Conservation (phyloP, 2,113 vertebrate genomes). For the Morone saxatilis region DNA sequence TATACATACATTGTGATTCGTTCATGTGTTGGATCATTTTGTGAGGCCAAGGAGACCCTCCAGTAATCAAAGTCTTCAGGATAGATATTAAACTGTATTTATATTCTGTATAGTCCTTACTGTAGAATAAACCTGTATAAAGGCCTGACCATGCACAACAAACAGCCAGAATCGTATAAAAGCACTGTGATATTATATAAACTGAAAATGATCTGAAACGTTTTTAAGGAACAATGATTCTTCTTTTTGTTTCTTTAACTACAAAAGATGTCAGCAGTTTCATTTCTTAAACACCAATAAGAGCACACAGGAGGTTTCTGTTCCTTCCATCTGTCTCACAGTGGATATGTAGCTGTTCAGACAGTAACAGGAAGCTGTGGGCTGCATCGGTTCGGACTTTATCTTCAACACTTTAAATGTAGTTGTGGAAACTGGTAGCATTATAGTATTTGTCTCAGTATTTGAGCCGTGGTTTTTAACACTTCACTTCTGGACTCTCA, state of each 20-base stretch:
- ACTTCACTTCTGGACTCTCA: slow-evolving; percentile 48
- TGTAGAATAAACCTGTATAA: no score
- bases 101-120: no score
- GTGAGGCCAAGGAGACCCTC: no score
- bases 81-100: no score
- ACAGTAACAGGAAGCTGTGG: neutral
- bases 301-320: neutral
- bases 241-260: no score
- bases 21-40: no score
- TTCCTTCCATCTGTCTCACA: neutral
- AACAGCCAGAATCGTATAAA: no score
- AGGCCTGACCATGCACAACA: no score
- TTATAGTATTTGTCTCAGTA: no score
- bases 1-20: no score
- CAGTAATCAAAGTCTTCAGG: no score
- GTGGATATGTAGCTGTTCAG: neutral
- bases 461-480: neutral
- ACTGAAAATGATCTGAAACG: neutral
- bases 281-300: neutral
- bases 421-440: neutral
- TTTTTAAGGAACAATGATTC: neutral
- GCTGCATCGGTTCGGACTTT: neutral
- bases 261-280: neutral
- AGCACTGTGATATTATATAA: no score
- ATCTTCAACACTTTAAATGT: neutral